These are phyloP conservation scores for Takifugu flavidus DNA, from an alignment of 2,113 vertebrate genomes.

Conservation along the genomic window DNA sequence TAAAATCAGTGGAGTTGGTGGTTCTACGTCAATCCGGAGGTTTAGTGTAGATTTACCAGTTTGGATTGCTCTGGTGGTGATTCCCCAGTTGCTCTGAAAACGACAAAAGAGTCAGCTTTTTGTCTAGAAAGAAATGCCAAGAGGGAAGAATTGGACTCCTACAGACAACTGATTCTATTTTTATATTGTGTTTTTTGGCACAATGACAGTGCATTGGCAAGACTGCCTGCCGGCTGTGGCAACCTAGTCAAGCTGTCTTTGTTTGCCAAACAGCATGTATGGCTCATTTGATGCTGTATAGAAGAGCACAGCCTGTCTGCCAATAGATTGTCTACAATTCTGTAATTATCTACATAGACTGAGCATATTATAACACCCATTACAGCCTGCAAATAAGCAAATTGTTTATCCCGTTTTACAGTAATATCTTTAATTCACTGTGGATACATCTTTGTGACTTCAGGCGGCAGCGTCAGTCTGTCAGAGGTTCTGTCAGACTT, in stretches of 20 bases:
- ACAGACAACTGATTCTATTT: conserved; percentile 62
- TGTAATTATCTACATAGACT: no score
- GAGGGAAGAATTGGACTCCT: conserved; percentile 38
- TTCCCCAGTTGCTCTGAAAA: conserved; percentile 18
- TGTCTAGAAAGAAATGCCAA: conserved; percentile 14
- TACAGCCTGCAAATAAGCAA: neutral
- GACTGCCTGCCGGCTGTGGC: conserved; percentile 53
- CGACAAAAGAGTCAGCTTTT: conserved; percentile 18
- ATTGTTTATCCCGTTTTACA: neutral
- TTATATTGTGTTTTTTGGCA: conserved; percentile 46
- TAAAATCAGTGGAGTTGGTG: neutral
- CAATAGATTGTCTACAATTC: no score
- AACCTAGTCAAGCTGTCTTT: conserved; percentile 55
- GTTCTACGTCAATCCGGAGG: neutral
- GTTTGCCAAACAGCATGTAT: conserved; percentile 54
- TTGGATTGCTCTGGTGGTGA: conserved; percentile 7
- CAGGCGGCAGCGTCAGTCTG: conserved; percentile 78
- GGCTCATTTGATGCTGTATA: conserved; percentile 46
- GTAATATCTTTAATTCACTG: neutral
- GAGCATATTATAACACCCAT: neutral
- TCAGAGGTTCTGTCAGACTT: conserved; percentile 85
- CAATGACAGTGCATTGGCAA: conserved; percentile 26
- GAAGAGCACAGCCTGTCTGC: conserved; percentile 1
- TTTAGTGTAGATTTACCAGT: no score
- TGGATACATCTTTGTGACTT: conserved; percentile 2